Base-by-base conservation (phyloP, 2,113 vertebrate genomes). In the Glaucomys volans region DNA sequence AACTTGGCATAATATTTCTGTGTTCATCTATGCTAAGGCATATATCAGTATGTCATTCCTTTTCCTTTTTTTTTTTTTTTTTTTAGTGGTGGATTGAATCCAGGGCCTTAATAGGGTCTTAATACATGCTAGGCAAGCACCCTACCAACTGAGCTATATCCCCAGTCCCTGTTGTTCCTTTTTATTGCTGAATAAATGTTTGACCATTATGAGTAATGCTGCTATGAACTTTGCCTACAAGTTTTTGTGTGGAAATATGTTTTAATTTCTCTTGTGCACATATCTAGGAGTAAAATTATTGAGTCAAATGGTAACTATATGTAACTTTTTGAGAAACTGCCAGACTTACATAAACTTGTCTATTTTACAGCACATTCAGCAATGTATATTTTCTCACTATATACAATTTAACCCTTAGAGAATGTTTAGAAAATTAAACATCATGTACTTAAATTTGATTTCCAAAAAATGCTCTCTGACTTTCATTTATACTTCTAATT, bases 401-500 rank as follows among this genome's bases (percentile, higher is more conserved):
- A 57, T 87, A 37, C 2, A 81, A 4, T 91, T 92, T 87, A 75
- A 80, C 28, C 35, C 30, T 80, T 62, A 94, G 76, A 91, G 85
- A 95, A 8, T 50, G 26, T 85, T 62, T 50, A 35, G 50, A 64
- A 93, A n/a, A 75, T 64, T 84, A 77, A 82, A 80, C 18, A 57
- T 59, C 24, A 62, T 76, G 30, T 6, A 44, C 18, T 74, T 59
- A 89, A 72, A 84, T 71, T 93, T 59, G 72, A 62, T 44, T 57
- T 71, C 7, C 7, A 77, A 66, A 89, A 87, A 35, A 57, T 82
- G 81, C n/a, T 57, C 35, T 72, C 35, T 37, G 10, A 57, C 12
- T 74, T 90, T 93, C 35, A 86, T 17, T 96, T 89, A 88, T 52
- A 80, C 3, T 90, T 93, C 24, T 88, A 75, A 32, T 67, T 93